phyloP scores from a whole-genome alignment of 2,888 invertebrate species.

The Microctonus hyperodae region DNA sequence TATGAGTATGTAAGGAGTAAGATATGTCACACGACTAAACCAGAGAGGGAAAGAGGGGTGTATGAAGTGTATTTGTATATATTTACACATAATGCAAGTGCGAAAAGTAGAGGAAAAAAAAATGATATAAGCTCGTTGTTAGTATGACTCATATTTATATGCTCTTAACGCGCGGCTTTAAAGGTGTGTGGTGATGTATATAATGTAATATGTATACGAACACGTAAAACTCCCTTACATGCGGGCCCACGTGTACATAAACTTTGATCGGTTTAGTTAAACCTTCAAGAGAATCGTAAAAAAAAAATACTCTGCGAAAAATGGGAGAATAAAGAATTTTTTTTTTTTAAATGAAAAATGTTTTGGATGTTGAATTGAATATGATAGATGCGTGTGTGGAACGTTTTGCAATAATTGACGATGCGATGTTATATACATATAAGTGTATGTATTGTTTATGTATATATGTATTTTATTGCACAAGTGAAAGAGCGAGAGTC shows the following conservation, averaged over 20 bases:
- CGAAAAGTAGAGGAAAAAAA: conserved; percentile 4
- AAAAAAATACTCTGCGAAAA: too few relatives aligned
- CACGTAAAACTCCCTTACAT: conserved; percentile 12
- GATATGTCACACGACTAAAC: neutral
- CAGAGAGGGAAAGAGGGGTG: neutral
- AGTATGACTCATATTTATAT: conserved; percentile 27
- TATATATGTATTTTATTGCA: conserved; percentile 13
- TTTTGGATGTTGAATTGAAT: too few relatives aligned
- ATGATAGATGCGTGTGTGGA: conserved; percentile 15
- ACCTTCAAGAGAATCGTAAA: neutral
- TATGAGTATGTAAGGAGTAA: neutral
- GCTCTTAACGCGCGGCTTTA: conserved; percentile 29
- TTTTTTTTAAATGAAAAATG: neutral
- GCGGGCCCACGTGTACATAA: conserved; percentile 29
- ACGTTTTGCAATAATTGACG: conserved; percentile 23
- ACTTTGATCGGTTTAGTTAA: conserved; percentile 1
- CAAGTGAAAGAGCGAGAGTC: conserved; percentile 31
- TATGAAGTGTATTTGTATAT: too few relatives aligned
- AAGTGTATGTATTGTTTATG: neutral
- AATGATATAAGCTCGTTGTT: conserved; percentile 13
- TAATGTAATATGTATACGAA: conserved; percentile 21
- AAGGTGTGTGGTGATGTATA: conserved; percentile 23
- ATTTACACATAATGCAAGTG: neutral
- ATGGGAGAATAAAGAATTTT: neutral
- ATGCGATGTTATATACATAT: neutral